These are phyloP conservation scores for Paratrypauchen microcephalus DNA, from an alignment of 2,797 vertebrate genomes.

Conservation along the genomic window DNA sequence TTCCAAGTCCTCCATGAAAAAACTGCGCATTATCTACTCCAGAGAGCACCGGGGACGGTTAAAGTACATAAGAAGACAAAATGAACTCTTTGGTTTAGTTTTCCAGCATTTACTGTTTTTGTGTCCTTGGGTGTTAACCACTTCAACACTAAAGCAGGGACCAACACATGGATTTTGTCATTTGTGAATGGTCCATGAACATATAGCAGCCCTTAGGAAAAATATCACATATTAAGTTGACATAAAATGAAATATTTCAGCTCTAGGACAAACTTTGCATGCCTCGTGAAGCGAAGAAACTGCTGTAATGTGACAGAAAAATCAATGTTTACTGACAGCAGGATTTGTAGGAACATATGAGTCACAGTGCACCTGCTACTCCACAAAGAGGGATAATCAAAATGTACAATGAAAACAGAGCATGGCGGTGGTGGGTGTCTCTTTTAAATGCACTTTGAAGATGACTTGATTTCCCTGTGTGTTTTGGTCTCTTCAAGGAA, in stretches of 20 bases:
- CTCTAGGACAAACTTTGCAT: neutral
- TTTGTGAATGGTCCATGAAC: too few species aligned
- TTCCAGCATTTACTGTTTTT: too few species aligned
- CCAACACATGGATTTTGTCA: too few species aligned
- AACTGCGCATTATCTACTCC: too few species aligned
- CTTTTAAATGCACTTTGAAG: neutral
- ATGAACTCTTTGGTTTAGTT: too few species aligned
- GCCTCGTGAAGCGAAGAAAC: neutral
- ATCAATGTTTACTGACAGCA: neutral
- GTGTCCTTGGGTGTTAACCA: too few species aligned
- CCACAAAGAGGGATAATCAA: neutral
- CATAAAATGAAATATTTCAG: neutral
- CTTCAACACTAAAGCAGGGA: neutral
- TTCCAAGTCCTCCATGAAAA: too few species aligned
- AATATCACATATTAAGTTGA: neutral
- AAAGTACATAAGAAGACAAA: too few species aligned
- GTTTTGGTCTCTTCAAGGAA: neutral
- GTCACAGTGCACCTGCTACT: neutral
- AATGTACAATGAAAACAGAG: neutral
- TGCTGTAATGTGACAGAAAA: neutral
- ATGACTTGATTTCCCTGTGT: neutral
- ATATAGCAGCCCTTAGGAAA: too few species aligned
- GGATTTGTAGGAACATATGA: neutral
- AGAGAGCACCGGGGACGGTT: too few species aligned
- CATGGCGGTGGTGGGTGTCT: neutral